These are phyloP conservation scores for Pinctada fucata DNA, from an alignment of 2,888 invertebrate species.

Conservation along the genomic window DNA sequence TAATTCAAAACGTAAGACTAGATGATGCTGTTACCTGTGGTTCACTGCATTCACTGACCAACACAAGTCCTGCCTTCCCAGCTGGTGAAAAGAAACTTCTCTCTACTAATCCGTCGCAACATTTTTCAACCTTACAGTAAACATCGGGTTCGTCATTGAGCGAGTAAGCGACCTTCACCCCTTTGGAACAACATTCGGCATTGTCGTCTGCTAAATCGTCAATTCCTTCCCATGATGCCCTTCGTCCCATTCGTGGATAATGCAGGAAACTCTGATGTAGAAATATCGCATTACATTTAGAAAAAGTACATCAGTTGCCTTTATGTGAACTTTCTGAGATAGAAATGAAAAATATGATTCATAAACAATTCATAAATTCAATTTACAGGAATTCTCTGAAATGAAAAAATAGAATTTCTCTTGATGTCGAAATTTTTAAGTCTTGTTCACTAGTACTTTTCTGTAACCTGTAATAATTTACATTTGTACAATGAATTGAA, in stretches of 20 bases:
- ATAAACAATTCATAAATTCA: no score
- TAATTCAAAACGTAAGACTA: no score
- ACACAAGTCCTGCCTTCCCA: background rate
- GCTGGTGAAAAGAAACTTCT: background rate
- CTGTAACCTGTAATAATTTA: no score
- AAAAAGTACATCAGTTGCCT: no score
- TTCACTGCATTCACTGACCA: background rate
- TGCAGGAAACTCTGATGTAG: background rate
- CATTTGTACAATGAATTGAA: no score
- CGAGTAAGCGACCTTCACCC: background rate
- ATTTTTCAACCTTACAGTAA: background rate
- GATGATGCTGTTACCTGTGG: background rate
- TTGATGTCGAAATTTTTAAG: no score
- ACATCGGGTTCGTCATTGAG: background rate
- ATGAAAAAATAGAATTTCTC: no score
- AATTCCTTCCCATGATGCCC: background rate
- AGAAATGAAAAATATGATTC: no score
- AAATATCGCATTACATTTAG: no score
- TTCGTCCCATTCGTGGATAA: constrained; percentile 4
- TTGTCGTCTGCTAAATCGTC: background rate
- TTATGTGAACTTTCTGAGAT: no score
- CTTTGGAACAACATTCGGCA: background rate
- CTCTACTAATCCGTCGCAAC: background rate
- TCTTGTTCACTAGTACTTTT: no score
- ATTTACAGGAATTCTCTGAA: no score